Base-by-base conservation (phyloP, 2,888 invertebrate species). In the Morpho deidamia region DNA sequence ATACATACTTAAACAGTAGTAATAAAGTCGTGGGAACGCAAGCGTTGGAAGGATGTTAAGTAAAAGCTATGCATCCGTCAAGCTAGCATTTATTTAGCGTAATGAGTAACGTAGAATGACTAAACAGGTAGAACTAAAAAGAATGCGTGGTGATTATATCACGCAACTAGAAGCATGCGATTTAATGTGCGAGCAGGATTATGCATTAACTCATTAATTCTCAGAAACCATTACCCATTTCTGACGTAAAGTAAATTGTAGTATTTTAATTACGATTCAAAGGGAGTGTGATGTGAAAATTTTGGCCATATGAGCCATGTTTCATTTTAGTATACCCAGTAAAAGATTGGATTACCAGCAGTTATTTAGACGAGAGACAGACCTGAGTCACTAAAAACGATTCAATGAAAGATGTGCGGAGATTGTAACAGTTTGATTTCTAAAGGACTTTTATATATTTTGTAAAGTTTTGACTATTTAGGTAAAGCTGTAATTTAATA, bases 91-190 rank as follows among this genome's bases (percentile, higher is more conserved):
- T 51, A 60, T 55, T 60, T 54, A 56, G 56, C 53, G 50, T 60
- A 60, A 62, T 61, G 56, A 56, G 58, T 57, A 56, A 61, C 61
- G 56, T 48, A 50, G 23, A 46, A 47, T 56, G 61, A 59, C 60
- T 62, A 56, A 51, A 44, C 39, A 42, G 38, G 37, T 50, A 43
- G 48, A 45, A 52, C 10, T 50, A 32, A 52, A 50, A 42, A 53
- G 52, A 53, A 51, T 53, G 58, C 53, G 39, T 46, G 10, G 35
- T 9, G 55, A 46, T 37, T 50, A 33, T 50, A 38, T 48, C 50
- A 54, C 44, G 50, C 43, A 45, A 7, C 9, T 38, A 14, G 38
- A 11, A 39, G 32, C 23, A 1, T 12, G 40, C 34, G 34, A 48
- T 48, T 48, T 40, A 41, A 12, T 41, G 40, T 41, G 48, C 40